Evolutionary conservation across 2,113 vertebrate genomes (phyloP).

Genomic region (Gambusia holbrooki): DNA sequence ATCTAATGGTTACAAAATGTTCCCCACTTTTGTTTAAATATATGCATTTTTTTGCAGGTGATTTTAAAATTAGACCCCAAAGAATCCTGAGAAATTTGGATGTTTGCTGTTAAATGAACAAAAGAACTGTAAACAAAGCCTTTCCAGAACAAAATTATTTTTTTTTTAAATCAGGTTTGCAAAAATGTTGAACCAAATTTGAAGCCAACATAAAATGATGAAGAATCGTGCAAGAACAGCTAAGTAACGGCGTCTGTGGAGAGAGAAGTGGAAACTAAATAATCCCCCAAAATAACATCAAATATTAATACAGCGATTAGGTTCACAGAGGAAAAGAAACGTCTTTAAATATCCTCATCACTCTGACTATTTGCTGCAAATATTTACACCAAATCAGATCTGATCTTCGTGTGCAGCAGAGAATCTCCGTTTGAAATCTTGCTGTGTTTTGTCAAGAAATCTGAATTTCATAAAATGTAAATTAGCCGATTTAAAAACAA

Average conservation of each 20-base stretch:
- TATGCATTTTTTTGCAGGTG: too few relatives aligned
- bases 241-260: background rate
- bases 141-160: too few relatives aligned
- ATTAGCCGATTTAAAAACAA: too few relatives aligned
- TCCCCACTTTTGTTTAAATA: background rate
- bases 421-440: slow-evolving; percentile 31
- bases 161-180: background rate
- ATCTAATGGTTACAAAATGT: background rate
- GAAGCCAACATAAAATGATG: background rate
- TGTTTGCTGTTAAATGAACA: background rate
- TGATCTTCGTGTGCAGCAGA: slow-evolving; percentile 60
- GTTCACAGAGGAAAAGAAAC: slow-evolving; percentile 17
- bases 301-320: slow-evolving; percentile 21
- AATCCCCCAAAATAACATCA: slow-evolving; percentile 6
- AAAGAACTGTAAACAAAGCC: background rate
- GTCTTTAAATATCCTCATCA: slow-evolving; percentile 55
- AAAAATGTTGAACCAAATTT: background rate
- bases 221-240: background rate
- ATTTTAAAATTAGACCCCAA: too few relatives aligned
- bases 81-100: background rate
- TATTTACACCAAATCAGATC: slow-evolving; percentile 73
- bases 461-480: too few relatives aligned
- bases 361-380: slow-evolving; percentile 75
- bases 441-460: too few relatives aligned
- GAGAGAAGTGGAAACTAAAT: background rate